Percentiles rank a stretch among this genome's conserved stretches.
These are phyloP conservation scores for Danio jaintianensis DNA, from an alignment of 2,797 vertebrate genomes.

Conservation along the genomic window DNA sequence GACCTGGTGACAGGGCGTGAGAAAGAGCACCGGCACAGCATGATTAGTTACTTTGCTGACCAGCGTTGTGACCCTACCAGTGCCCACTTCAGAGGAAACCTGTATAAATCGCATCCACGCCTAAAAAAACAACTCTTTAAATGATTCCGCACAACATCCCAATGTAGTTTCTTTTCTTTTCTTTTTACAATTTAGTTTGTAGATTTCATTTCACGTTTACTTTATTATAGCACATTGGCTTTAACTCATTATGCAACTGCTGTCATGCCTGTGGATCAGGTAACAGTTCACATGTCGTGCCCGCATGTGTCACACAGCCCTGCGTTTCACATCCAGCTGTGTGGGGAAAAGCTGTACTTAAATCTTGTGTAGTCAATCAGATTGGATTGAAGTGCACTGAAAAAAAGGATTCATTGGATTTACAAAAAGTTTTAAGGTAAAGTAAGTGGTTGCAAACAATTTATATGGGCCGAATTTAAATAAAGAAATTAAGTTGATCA, in stretches of 20 bases:
- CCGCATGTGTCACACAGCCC: conserved; percentile 48
- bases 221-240: conserved; percentile 34
- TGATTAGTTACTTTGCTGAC: conserved; percentile 49
- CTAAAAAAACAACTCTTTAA: background rate
- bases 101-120: background rate
- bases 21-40: conserved; percentile 58
- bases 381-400: background rate
- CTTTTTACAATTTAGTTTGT: background rate
- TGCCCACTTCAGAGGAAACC: background rate
- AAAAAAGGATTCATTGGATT: no score
- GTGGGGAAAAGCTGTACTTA: conserved; percentile 8
- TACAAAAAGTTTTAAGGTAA: no score
- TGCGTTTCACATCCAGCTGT: conserved; percentile 41
- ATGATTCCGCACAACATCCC: background rate
- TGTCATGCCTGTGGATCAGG: conserved; percentile 54
- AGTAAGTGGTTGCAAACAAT: no score
- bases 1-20: conserved; percentile 56
- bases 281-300: conserved; percentile 54
- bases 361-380: background rate
- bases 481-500: no score
- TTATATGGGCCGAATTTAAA: no score
- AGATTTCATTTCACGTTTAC: conserved; percentile 43
- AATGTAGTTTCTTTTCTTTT: background rate
- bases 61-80: conserved; percentile 29
- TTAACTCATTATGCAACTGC: conserved; percentile 57